Evolutionary conservation across 2,797 vertebrate species (phyloP).

Genomic region (Otolemur crassicaudatus): DNA sequence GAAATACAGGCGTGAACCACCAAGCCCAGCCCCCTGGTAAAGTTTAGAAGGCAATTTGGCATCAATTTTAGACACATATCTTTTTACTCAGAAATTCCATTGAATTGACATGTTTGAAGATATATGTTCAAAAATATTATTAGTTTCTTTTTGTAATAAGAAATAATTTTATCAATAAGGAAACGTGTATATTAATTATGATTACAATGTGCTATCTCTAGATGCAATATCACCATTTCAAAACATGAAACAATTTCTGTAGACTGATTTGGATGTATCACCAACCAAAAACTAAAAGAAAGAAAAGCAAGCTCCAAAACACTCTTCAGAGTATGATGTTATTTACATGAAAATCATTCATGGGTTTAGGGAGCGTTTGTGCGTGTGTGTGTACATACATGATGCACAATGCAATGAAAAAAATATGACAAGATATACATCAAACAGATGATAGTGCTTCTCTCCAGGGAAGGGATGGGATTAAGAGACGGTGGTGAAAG

Average conservation of each 20-base stretch:
- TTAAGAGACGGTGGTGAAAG: neutral
- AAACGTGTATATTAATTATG: neutral
- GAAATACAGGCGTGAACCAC: too few relatives aligned
- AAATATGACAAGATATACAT: neutral
- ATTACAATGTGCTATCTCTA: neutral
- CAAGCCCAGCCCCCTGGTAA: too few relatives aligned
- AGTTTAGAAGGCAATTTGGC: neutral
- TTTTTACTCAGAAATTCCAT: neutral
- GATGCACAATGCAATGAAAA: neutral
- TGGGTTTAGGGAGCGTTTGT: neutral
- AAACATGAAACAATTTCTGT: neutral
- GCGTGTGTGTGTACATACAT: neutral
- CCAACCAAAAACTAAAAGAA: neutral
- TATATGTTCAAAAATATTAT: neutral
- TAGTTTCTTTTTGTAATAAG: neutral
- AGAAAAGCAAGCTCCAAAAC: neutral
- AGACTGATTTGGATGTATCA: neutral
- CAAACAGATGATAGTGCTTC: neutral
- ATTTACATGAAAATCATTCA: neutral
- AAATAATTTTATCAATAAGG: neutral
- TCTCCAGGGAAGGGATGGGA: neutral
- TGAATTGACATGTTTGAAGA: slow-evolving; percentile 1
- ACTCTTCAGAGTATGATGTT: neutral
- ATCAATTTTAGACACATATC: neutral
- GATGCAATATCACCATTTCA: neutral